Evolutionary conservation across 2,113 vertebrate genomes (phyloP), one percentile per base, ranked within the genome.

Genomic region (Aphelocoma coerulescens): DNA sequence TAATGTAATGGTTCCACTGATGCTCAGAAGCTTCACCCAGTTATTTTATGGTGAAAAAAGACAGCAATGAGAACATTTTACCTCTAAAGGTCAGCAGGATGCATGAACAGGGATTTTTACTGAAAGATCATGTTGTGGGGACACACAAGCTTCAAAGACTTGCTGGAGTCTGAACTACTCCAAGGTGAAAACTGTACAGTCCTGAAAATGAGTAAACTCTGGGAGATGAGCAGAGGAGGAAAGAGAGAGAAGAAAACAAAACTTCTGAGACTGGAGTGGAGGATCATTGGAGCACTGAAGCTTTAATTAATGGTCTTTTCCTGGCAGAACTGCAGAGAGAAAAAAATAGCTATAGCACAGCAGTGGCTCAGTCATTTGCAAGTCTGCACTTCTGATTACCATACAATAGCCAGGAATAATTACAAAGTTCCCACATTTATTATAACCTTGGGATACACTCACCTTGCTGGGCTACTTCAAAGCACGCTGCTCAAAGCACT

Each of bases 281-380:
- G 1, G 30, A 46, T 30, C 91, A 51, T 3, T 3, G 1, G 23
- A 80, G 37, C 2, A 0, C 0, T 62, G 85, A 92, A 51, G 32
- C 2, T 95, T 92, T 92, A 95, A 92, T 88, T 83, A 77, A 55
- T 79, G 78, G 51, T 39, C 88, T 93, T 77, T 90, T 74, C 46
- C 59, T 88, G 51, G 39, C 46, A 88, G 67, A 94, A 52, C 10
- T 49, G 18, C 37, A 85, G 24, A 66, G 55, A 77, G 33, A 66
- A 76, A 72, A 89, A 69, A 86, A 85, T 10, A 92, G 32, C 72
- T 37, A 0, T 3, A 83, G 85, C 69, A 48, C 75, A 94, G 92
- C 82, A 88, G 85, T 23, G 39, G 75, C 55, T 22, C 14, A 46
- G 41, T 20, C 8, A 0, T 30, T 78, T 67, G 46, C 48, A 74